Base-by-base conservation (phyloP, 2,888 invertebrate genomes). In the Cataglyphis cursor region DNA sequence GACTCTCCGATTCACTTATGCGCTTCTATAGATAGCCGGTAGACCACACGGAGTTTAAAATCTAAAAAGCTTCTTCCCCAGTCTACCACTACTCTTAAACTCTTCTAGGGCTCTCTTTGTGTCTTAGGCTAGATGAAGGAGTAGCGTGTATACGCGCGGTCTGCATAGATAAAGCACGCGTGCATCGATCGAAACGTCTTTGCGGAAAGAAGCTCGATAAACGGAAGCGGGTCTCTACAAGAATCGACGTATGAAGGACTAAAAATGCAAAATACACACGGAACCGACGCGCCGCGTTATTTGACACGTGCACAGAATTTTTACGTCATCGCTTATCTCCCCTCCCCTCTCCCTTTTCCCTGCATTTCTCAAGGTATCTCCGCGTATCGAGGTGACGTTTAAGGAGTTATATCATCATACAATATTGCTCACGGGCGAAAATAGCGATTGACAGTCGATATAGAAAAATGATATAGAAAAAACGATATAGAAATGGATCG, bases 31-130 rank as follows among this genome's bases (percentile, higher is more conserved):
- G 78, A 61, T 80, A 80, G 78, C 73, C 78, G 41, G 44, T 21
- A 59, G 78, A 80, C 78, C 78, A 80, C 78, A 72, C 78, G 78
- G 78, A 72, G 73, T 73, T 59, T 72, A 80, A 80, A 80, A 80
- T 72, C 44, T 18, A 57, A 80, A 59, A 44, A 51, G 51, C 51
- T 51, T 48, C 51, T 72, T 80, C 44, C 35, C 38, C 15, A 35
- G 38, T 72, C 8, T n/a, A 51, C n/a, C 68, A 68, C 59, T 59
- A 80, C 78, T 80, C 72, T 59, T 57, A 44, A 80, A 73, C 72
- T 70, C 78, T 80, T 59, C 78, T 61, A 80, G 78, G 24, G 73
- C 54, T 54, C 59, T 72, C 76, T 68, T 80, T 59, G 73, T 80
- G n/a, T 4, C 41, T 51, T 51, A n/a, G 1, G 18, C 44, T 41